These are phyloP conservation scores for Xiphophorus maculatus DNA, from an alignment of 2,113 vertebrate genomes.

Conservation along the genomic window DNA sequence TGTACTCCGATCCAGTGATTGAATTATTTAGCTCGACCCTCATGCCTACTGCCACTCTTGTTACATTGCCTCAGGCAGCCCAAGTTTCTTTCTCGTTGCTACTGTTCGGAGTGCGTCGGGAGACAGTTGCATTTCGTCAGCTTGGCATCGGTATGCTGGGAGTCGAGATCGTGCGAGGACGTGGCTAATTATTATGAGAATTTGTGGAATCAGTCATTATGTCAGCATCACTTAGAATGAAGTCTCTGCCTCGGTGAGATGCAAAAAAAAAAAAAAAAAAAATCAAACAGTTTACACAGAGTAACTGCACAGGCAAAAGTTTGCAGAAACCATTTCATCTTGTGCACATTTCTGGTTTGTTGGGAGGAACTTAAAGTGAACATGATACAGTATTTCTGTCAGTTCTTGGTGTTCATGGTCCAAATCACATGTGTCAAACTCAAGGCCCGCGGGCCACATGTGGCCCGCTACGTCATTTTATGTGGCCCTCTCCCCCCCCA, in stretches of 20 bases:
- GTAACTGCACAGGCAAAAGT: no score
- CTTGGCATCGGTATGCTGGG: slow-evolving; percentile 12
- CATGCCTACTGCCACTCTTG: slow-evolving; percentile 65
- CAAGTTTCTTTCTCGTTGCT: slow-evolving; percentile 42
- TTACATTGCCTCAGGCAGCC: slow-evolving; percentile 56
- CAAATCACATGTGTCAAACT: no score
- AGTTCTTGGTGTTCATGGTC: background rate
- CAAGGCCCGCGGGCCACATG: no score
- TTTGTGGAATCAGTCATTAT: slow-evolving; percentile 4
- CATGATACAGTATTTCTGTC: background rate
- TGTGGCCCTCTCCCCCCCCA: no score
- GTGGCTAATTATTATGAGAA: slow-evolving; percentile 8
- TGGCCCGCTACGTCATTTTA: no score
- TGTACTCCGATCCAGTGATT: slow-evolving; percentile 61
- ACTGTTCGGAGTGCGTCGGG: slow-evolving; percentile 35
- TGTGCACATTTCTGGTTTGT: background rate
- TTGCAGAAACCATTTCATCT: background rate
- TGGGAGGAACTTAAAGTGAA: background rate
- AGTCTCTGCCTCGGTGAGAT: background rate
- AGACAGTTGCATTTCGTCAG: slow-evolving; percentile 19
- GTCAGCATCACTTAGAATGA: background rate
- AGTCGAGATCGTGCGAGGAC: slow-evolving; percentile 1
- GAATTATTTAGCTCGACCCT: slow-evolving; percentile 73
- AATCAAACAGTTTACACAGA: no score
- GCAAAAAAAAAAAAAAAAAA: no score